Evolutionary conservation across 2,113 vertebrate species (phyloP).

Genomic region (zebrafish (Danio rerio)): DNA sequence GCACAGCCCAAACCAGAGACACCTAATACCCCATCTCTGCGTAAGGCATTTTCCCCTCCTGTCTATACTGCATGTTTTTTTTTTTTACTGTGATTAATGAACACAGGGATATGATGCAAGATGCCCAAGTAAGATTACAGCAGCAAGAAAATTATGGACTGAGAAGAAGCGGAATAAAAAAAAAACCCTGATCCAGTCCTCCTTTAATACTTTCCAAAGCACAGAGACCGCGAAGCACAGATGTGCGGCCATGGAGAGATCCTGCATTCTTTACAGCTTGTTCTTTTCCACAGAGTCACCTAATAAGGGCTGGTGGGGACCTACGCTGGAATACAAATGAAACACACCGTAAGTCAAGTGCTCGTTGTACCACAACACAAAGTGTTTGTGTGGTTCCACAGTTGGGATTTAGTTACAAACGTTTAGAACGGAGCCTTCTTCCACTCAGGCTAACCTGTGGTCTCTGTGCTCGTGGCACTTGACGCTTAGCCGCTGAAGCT

Average conservation of each 20-base stretch:
- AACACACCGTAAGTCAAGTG: slow-evolving; percentile 68
- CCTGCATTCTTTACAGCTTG: slow-evolving; percentile 63
- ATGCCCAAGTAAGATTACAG: slow-evolving; percentile 61
- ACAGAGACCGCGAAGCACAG: slow-evolving; percentile 58
- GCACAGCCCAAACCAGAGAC: slow-evolving; percentile 54
- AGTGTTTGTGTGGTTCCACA: slow-evolving; percentile 37
- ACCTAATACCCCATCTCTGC: slow-evolving; percentile 56
- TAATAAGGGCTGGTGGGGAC: slow-evolving; percentile 61
- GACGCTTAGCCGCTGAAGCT: background rate
- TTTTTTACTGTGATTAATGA: slow-evolving; percentile 62
- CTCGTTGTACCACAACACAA: slow-evolving; percentile 48
- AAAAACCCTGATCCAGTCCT: slow-evolving; percentile 54
- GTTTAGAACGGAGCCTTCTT: slow-evolving; percentile 67
- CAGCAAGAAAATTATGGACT: slow-evolving; percentile 65
- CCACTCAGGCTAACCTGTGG: slow-evolving; percentile 65
- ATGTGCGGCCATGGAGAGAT: slow-evolving; percentile 56
- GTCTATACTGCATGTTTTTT: slow-evolving; percentile 37
- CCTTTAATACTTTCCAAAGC: slow-evolving; percentile 73
- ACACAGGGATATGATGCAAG: slow-evolving; percentile 65
- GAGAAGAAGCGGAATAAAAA: slow-evolving; percentile 45
- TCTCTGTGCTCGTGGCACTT: slow-evolving; percentile 62
- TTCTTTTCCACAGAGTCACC: slow-evolving; percentile 67
- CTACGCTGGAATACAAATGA: slow-evolving; percentile 67
- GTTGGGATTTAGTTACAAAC: slow-evolving; percentile 69
- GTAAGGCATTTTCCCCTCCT: slow-evolving; percentile 42